These are phyloP conservation scores for Geodia barretti DNA, from an alignment of 37 sponge, comb jelly and placozoan species.

Conservation along the genomic window DNA sequence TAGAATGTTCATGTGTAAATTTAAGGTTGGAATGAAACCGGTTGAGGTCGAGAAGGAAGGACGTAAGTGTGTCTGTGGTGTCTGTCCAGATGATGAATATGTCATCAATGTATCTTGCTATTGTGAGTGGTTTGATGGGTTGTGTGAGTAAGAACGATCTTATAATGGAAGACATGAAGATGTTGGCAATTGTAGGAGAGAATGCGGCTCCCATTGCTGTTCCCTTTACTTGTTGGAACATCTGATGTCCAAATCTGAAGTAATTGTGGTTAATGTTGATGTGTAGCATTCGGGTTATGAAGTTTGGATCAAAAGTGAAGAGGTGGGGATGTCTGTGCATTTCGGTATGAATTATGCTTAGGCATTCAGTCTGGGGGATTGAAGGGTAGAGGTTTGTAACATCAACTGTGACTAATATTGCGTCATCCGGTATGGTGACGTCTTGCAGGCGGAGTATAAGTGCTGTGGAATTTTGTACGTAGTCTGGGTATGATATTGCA, in stretches of 20 bases:
- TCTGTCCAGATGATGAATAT: conserved; percentile 40
- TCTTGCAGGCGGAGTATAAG: not conserved
- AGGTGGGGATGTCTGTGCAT: conserved; percentile 19
- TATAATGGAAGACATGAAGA: conserved; percentile 22
- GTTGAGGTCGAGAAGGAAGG: conserved; percentile 15
- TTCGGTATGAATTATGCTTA: conserved; percentile 8
- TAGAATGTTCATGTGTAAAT: conserved; percentile 5
- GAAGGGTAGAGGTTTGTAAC: conserved; percentile 34
- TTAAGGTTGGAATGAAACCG: conserved; percentile 3
- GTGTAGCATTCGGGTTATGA: conserved; percentile 25
- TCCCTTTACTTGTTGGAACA: conserved; percentile 26
- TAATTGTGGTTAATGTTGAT: conserved; percentile 23
- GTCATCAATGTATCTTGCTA: conserved; percentile 49
- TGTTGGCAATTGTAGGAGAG: conserved; percentile 39
- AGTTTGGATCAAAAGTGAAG: conserved; percentile 19
- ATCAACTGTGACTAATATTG: conserved; percentile 31
- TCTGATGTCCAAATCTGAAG: conserved; percentile 9
- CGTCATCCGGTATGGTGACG: conserved; percentile 12
- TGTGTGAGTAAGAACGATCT: not conserved
- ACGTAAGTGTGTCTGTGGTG: not conserved
- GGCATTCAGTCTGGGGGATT: conserved; percentile 30
- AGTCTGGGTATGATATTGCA: conserved; percentile 29
- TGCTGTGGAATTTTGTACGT: conserved; percentile 22
- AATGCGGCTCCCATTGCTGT: conserved; percentile 57
- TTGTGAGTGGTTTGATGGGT: not conserved